Base-by-base conservation (phyloP, 2,113 vertebrate species). In the Girardinichthys multiradiatus region DNA sequence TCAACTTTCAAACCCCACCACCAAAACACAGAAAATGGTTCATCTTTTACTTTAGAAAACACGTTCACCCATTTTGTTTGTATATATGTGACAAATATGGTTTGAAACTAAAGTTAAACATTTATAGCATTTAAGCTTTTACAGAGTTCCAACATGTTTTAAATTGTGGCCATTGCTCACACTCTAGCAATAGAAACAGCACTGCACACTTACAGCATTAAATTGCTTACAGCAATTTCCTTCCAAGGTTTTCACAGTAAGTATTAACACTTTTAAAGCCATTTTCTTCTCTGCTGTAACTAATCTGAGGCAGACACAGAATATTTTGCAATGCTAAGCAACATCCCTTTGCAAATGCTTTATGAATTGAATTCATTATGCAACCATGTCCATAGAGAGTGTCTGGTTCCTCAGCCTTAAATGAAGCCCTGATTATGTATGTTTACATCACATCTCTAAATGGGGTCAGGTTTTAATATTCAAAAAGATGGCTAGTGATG, bases 401-500 rank as follows among this genome's bases (percentile, higher is more conserved):
- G 48, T 66, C 61, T 24, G 45, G 70, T 39, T 76, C 67, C n/a
- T 69, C 68, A 60, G 76, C 45, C 35, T 54, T 63, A 64, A 63
- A 82, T 81, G 65, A 63, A 67, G 31, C 30, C 75, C 51, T 81
- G 57, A 87, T 86, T 72, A 81, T 80, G 70, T 75, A 72, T 76
- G 63, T 83, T 76, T 78, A 71, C 80, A 76, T 75, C n/a, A 1
- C 28, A 60, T 76, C 76, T 80, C 77, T 78, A 39, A 81, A 77
- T 57, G 45, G 62, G 67, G 63, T 68, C 69, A 74, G 64, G 72
- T 79, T 86, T 86, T 76, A 84, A 89, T 84, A 88, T 90, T 85
- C 83, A 91, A 83, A 91, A 81, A 64, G 30, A 67, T 64, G 74
- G 19, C 81, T 83, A 82, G 82, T 81, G 85, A 87, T 86, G 75